These are phyloP conservation scores for Cynodonichthys magdalenae DNA, from an alignment of 2,797 vertebrate species.

Conservation along the genomic window DNA sequence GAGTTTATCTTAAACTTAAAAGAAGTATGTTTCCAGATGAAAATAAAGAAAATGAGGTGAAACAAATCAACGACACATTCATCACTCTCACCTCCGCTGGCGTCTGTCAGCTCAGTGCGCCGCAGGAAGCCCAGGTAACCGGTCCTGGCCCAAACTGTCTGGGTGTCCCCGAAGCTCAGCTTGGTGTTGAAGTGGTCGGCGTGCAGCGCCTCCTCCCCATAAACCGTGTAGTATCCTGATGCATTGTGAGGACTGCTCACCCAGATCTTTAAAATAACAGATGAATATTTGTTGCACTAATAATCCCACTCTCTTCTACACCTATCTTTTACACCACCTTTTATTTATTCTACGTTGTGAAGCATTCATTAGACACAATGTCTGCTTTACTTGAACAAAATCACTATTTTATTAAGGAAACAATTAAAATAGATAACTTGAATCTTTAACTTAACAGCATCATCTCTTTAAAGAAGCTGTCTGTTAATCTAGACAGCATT, in stretches of 20 bases:
- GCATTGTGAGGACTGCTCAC: slow-evolving; percentile 96
- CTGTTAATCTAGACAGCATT: neutral
- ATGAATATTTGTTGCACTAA: neutral
- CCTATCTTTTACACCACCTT: neutral
- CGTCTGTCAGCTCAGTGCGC: slow-evolving; percentile 94
- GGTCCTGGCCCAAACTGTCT: slow-evolving; percentile 92
- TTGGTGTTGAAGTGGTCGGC: slow-evolving; percentile 94
- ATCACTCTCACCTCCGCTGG: slow-evolving; percentile 88
- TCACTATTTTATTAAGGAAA: too few species aligned
- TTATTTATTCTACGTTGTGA: too few species aligned
- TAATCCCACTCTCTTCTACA: neutral
- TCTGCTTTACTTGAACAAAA: neutral
- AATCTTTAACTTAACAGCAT: neutral
- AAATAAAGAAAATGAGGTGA: neutral
- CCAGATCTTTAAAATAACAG: slow-evolving; percentile 84
- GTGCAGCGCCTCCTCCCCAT: slow-evolving; percentile 92
- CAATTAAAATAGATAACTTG: too few species aligned
- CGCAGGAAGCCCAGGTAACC: slow-evolving; percentile 96
- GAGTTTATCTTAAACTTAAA: neutral
- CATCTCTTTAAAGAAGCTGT: neutral
- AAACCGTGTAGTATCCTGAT: slow-evolving; percentile 93
- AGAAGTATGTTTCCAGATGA: neutral
- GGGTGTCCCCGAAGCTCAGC: slow-evolving; percentile 94
- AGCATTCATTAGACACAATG: neutral
- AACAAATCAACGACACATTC: neutral